A percentile compares a stretch with the other conserved stretches of the same genome.
phyloP scores from a whole-genome alignment of 2,797 vertebrate species.

The Leucoraja ocellata region DNA sequence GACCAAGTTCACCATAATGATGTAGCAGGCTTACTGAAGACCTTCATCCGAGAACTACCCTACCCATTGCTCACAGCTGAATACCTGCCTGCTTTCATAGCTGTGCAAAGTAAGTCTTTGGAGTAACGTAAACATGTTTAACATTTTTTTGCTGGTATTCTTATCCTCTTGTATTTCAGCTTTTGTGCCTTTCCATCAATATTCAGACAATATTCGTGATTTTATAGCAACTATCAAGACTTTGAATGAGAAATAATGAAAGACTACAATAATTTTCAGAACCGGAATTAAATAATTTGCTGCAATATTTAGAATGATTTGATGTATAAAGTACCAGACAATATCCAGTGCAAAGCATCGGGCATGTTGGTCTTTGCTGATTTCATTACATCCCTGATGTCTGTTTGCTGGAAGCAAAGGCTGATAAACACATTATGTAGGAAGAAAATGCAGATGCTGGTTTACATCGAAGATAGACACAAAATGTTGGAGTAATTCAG shows the following conservation, averaged over 20 bases:
- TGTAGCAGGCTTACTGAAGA: slow-evolving; percentile 82
- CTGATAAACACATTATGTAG: no score
- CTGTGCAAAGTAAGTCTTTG: slow-evolving; percentile 73
- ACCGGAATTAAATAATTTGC: no score
- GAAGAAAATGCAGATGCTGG: no score
- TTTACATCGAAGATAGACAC: no score
- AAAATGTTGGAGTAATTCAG: no score
- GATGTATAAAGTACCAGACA: no score
- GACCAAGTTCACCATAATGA: slow-evolving; percentile 81
- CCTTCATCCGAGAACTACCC: slow-evolving; percentile 88
- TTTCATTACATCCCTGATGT: not conserved
- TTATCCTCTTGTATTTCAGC: not conserved
- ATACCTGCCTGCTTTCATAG: slow-evolving; percentile 75
- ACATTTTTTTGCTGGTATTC: not conserved
- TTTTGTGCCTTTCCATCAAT: not conserved
- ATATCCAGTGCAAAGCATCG: not conserved
- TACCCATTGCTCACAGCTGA: slow-evolving; percentile 80
- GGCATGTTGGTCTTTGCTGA: not conserved
- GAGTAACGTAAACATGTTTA: not conserved
- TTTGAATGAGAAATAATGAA: no score
- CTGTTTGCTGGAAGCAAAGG: not conserved
- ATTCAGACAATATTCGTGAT: not conserved
- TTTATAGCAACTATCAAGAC: no score
- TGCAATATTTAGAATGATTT: no score
- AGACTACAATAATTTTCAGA: no score